Conservation (phyloP, 2,888 invertebrate genomes). For the Cataglyphis rosenhaueri region DNA sequence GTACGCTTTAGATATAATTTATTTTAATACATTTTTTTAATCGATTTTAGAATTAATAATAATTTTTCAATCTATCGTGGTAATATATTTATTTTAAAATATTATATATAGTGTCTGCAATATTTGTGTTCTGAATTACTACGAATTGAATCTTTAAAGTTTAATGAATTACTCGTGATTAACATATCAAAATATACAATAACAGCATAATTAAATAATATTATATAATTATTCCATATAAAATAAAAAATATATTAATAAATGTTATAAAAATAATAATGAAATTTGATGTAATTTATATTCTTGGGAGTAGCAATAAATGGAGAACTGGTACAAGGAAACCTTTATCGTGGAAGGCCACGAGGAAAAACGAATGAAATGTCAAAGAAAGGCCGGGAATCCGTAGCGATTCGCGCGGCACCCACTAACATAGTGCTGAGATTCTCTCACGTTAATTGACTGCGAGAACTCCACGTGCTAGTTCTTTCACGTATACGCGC, state of each 20-base stretch:
- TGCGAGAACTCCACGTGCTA: constrained; percentile 65
- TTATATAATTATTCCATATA: background rate
- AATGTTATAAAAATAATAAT: background rate
- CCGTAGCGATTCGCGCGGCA: constrained; percentile 51
- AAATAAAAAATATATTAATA: background rate
- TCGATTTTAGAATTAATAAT: background rate
- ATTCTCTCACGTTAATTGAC: constrained; percentile 62
- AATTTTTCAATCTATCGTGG: background rate
- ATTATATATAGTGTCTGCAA: background rate
- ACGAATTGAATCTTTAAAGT: background rate
- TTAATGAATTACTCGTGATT: background rate
- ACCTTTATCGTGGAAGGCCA: constrained; percentile 1
- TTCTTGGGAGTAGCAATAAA: background rate
- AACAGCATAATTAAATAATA: background rate
- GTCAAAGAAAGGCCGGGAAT: constrained; percentile 55
- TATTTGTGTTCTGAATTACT: background rate
- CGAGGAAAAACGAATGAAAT: constrained; percentile 33
- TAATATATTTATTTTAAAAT: background rate
- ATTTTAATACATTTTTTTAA: background rate
- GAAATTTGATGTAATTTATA: background rate
- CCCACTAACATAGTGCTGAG: constrained; percentile 58
- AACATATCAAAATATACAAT: background rate
- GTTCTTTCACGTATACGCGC: constrained; percentile 54
- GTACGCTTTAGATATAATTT: background rate
- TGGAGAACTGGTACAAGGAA: background rate